phyloP scores from a whole-genome alignment of 2,797 vertebrate genomes.

The Neosilurus mollespiculum region DNA sequence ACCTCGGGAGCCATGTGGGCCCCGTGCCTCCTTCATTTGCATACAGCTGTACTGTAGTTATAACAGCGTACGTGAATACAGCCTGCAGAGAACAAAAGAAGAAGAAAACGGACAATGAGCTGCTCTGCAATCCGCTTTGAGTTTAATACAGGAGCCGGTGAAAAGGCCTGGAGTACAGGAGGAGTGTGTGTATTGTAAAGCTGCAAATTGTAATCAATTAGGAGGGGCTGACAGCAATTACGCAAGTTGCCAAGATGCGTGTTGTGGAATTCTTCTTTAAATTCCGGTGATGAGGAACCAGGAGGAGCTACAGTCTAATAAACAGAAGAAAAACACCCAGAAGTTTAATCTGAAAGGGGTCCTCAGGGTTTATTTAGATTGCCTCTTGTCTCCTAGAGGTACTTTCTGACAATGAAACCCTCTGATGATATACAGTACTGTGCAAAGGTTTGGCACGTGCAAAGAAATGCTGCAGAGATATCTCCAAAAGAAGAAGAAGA shows the following conservation, averaged over 20 bases:
- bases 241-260: constrained; percentile 48
- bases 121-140: constrained; percentile 44
- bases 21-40: constrained; percentile 55
- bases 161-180: constrained; percentile 42
- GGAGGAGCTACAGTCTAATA: neutral
- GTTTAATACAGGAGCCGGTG: constrained; percentile 47
- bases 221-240: constrained; percentile 52
- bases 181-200: constrained; percentile 50
- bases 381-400: too few species aligned
- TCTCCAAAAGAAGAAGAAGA: too few species aligned
- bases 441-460: too few species aligned
- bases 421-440: neutral
- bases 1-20: constrained; percentile 54
- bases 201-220: constrained; percentile 62
- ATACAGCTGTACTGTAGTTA: constrained; percentile 63
- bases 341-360: neutral
- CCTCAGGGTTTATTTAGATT: neutral
- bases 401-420: neutral
- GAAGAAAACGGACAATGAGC: constrained; percentile 51
- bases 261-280: constrained; percentile 52
- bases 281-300: constrained; percentile 45
- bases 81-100: constrained; percentile 49
- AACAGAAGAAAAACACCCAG: neutral
- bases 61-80: constrained; percentile 39
- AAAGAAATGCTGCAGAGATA: too few species aligned